Percentiles rank a stretch among this genome's conserved stretches.
phyloP scores from a whole-genome alignment of 2,113 vertebrate species.

The Heliornis fulica region DNA sequence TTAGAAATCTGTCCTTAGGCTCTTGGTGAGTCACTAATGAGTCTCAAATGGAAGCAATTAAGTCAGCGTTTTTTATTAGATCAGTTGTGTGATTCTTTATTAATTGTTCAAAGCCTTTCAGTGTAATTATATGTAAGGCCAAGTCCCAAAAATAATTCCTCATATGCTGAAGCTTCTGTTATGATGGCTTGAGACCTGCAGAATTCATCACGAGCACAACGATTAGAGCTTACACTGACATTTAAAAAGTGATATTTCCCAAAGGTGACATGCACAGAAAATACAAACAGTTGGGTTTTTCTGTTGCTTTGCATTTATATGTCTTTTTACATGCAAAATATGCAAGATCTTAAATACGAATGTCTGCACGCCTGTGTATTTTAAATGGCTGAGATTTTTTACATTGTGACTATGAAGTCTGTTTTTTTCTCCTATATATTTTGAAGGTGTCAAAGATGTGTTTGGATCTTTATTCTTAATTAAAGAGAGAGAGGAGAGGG shows the following conservation, averaged over 20 bases:
- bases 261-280: neutral
- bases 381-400: neutral
- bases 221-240: neutral
- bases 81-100: neutral
- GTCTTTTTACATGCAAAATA: neutral
- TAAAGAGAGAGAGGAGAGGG: neutral
- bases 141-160: neutral
- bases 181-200: neutral
- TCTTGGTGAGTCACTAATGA: conserved; percentile 11
- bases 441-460: neutral
- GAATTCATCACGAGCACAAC: neutral
- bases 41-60: conserved; percentile 16
- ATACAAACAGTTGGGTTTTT: neutral
- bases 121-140: neutral
- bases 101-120: conserved; percentile 3
- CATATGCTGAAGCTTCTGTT: neutral
- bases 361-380: neutral
- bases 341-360: neutral
- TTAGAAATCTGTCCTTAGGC: neutral
- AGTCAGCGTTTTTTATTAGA: neutral
- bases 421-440: neutral
- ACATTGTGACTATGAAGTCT: neutral
- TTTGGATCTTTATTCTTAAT: conserved; percentile 16
- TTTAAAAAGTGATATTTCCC: neutral
- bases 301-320: neutral